Evolutionary conservation across 2,888 invertebrate genomes (phyloP).

Genomic region (Pollenia griseotomentosa): DNA sequence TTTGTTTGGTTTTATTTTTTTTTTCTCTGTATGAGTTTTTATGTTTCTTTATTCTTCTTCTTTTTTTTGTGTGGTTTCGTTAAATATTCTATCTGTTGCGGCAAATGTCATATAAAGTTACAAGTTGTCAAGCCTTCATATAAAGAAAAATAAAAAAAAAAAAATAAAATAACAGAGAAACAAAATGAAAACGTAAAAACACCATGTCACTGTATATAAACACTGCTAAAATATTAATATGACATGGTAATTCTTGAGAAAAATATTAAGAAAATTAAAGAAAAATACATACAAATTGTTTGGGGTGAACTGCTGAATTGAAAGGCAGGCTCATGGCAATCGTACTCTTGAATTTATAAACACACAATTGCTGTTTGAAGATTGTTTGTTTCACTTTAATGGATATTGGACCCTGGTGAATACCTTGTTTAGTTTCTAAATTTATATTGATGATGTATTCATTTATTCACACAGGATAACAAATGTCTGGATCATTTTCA

Average conservation of each 20-base stretch:
- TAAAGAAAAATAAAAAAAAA: conserved; percentile 24
- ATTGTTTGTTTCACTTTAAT: background rate
- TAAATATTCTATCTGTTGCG: conserved; percentile 74
- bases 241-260: conserved; percentile 71
- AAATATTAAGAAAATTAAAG: conserved; percentile 69
- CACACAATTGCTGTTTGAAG: background rate
- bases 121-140: conserved; percentile 68
- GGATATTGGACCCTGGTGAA: conserved; percentile 27
- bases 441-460: conserved; percentile 38
- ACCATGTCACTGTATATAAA: conserved; percentile 61
- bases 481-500: conserved; percentile 29
- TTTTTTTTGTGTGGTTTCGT: conserved; percentile 63
- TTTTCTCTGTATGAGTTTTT: conserved; percentile 32
- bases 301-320: conserved; percentile 16
- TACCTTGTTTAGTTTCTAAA: background rate
- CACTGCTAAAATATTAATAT: conserved; percentile 71
- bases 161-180: conserved; percentile 8
- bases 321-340: conserved; percentile 34
- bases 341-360: background rate
- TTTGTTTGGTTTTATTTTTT: conserved; percentile 2
- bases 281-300: conserved; percentile 39
- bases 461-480: conserved; percentile 7
- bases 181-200: conserved; percentile 52
- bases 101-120: conserved; percentile 73
- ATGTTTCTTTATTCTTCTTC: conserved; percentile 39